A percentile compares a stretch with the other conserved stretches of the same genome.
Evolutionary conservation across 2,888 invertebrate genomes (phyloP).

Genomic region (Heliconius cydno): DNA sequence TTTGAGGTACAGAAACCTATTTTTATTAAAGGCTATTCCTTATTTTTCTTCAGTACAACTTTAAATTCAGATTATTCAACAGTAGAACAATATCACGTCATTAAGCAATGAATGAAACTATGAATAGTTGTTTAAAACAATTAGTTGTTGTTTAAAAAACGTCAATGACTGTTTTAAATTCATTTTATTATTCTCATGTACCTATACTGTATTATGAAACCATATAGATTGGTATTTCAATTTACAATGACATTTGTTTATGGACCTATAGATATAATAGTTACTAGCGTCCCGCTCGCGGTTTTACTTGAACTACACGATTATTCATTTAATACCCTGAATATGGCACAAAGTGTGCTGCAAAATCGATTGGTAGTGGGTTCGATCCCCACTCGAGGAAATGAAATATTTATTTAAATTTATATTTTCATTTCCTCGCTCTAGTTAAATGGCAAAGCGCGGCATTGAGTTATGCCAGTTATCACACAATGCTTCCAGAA

Average conservation of each 20-base stretch:
- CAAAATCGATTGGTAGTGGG: too few species aligned
- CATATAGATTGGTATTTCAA: neutral
- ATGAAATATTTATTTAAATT: too few species aligned
- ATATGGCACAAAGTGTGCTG: too few species aligned
- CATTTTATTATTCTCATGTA: neutral
- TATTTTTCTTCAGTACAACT: neutral
- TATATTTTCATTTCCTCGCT: too few species aligned
- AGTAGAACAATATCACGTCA: neutral
- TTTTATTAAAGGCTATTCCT: neutral
- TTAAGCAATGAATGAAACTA: neutral
- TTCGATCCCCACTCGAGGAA: too few species aligned
- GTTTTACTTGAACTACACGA: too few species aligned
- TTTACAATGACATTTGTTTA: neutral
- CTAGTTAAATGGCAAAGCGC: too few species aligned
- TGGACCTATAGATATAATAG: neutral
- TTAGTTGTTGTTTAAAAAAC: too few species aligned
- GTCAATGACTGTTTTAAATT: neutral
- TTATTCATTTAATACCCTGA: too few species aligned
- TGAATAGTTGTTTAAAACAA: neutral
- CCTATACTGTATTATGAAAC: neutral
- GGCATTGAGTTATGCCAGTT: too few species aligned
- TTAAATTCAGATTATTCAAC: neutral
- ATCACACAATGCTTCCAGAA: too few species aligned
- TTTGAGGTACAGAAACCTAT: neutral
- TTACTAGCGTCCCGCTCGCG: too few species aligned